Evolutionary conservation across 2,113 vertebrate species (phyloP), one percentile per base, ranked within the genome.

Genomic region (Nanger granti): DNA sequence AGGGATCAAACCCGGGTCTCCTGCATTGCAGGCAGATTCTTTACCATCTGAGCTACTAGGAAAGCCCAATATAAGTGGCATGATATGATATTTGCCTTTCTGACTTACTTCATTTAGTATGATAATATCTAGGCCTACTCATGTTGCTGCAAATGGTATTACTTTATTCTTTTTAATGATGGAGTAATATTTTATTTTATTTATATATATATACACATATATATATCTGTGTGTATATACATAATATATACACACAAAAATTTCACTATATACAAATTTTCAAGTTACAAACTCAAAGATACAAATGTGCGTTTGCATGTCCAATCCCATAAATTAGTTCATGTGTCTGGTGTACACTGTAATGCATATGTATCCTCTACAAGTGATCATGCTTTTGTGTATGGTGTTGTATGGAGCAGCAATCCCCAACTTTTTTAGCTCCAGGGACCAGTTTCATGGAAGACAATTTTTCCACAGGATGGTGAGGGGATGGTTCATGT

Each of bases 281-380:
- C 73, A 79, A 79, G 37, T 44, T 79, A 3, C 37, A 79, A 15
- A 79, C 73, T 44, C 12, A 79, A 79, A 44, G 41, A 79, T 28
- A 11, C 6, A 44, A 76, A 79, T 79, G 26, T 79, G 73, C 2
- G 0, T 44, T 76, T 44, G 24, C 41, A 44, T 44, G 41, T 28
- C 24, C 73, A 79, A 79, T 79, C 24, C 3, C 24, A 4, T 28
- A 41, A 28, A 44, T 44, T 44, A 44, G 24, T 79, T 44, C 24
- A 14, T 14, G 24, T 79, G 24, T 28, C 41, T 44, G 41, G 7
- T 44, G 24, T 79, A 15, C 24, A 79, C 13, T 44, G 24, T 79
- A 26, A 76, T 44, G 37, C 0, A 0, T 13, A 44, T 28, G 12
- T 26, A 79, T 44, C 73, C 12, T 44, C 24, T 79, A 79, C 24